Conservation (phyloP, 2,113 vertebrate species). For the Circaetus cinerascens region DNA sequence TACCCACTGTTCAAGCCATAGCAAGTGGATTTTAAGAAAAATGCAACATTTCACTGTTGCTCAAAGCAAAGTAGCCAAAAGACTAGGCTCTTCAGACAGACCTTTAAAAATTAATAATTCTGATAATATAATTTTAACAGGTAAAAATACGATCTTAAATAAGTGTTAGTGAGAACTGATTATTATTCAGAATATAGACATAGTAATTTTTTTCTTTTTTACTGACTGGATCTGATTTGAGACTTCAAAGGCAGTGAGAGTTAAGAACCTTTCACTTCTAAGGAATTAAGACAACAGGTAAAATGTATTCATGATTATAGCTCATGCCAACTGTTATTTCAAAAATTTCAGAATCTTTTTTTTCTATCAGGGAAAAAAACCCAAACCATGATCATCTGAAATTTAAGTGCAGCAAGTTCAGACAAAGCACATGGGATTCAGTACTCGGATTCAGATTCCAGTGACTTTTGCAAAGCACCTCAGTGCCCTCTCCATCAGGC, state of each 20-base stretch:
- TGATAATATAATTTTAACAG: background rate
- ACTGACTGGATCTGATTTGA: background rate
- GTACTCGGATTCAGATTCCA: background rate
- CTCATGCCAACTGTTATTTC: background rate
- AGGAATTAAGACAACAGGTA: background rate
- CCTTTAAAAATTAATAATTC: background rate
- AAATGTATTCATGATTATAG: background rate
- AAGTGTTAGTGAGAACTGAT: background rate
- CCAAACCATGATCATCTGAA: background rate
- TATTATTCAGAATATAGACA: background rate
- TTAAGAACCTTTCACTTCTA: background rate
- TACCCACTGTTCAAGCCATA: background rate
- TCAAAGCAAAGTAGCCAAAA: background rate
- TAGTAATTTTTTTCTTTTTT: background rate
- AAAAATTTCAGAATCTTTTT: background rate
- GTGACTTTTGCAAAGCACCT: background rate
- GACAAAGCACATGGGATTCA: background rate
- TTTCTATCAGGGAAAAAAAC: background rate
- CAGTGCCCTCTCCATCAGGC: background rate
- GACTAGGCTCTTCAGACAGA: background rate
- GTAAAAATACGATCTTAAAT: background rate
- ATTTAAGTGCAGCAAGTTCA: background rate
- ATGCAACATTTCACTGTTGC: background rate
- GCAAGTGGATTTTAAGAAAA: background rate
- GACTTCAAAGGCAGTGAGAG: background rate